Evolutionary conservation across 2,888 invertebrate genomes (phyloP).

Genomic region (Agrotis segetum): DNA sequence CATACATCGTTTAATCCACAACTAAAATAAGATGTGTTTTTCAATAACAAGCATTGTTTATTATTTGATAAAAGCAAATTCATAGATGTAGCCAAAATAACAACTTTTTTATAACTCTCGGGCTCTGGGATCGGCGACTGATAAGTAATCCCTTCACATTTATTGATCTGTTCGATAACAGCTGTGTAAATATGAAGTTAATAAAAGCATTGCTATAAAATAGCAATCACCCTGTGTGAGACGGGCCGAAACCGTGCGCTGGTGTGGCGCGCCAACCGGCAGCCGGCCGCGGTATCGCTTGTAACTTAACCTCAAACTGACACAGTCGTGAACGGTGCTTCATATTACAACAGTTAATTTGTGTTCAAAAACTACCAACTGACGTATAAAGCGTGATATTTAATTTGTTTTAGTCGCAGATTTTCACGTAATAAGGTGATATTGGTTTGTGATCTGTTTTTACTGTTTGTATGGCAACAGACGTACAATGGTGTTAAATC

Average conservation of each 20-base stretch:
- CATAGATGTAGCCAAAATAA: background rate
- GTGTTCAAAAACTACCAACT: conserved; percentile 71
- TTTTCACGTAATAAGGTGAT: conserved; percentile 25
- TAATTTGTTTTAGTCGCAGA: conserved; percentile 35
- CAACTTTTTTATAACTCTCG: background rate
- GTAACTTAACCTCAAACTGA: conserved; percentile 91
- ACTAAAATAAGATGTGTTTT: background rate
- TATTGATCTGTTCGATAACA: conserved; percentile 10
- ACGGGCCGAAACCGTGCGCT: conserved; percentile 75
- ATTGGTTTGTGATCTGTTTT: conserved; percentile 17
- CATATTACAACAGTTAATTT: conserved; percentile 84
- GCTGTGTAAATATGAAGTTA: conserved; percentile 16
- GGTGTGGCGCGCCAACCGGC: conserved; percentile 84
- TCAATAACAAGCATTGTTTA: background rate
- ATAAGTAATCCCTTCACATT: conserved; percentile 15
- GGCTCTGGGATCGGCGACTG: background rate
- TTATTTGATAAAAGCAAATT: background rate
- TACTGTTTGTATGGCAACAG: conserved; percentile 53
- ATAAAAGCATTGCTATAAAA: conserved; percentile 35
- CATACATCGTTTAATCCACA: background rate
- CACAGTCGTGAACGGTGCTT: conserved; percentile 89
- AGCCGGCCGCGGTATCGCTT: conserved; percentile 81
- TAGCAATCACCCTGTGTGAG: conserved; percentile 80
- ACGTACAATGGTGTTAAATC: conserved; percentile 66
- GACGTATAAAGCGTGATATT: conserved; percentile 41